Evolutionary conservation across 2,113 vertebrate species (phyloP).

Genomic region (Ictidomys tridecemlineatus): DNA sequence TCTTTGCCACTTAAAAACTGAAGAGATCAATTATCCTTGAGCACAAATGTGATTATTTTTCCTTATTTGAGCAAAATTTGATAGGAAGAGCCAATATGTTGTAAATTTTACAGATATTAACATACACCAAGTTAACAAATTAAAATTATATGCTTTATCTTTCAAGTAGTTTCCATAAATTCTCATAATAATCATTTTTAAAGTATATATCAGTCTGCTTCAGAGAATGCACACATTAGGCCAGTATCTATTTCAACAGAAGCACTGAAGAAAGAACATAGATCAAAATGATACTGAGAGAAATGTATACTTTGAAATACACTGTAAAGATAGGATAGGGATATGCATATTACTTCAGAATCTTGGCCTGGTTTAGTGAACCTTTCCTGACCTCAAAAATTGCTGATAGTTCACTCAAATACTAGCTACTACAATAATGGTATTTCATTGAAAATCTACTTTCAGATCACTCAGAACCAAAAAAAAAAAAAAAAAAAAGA

Average conservation of each 20-base stretch:
- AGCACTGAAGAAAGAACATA: background rate
- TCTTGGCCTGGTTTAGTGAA: constrained; percentile 2
- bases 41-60: constrained; percentile 3
- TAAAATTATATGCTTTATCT: background rate
- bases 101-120: background rate
- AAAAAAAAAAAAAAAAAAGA: background rate
- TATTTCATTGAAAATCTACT: constrained; percentile 44
- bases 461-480: background rate
- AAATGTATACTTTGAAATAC: constrained; percentile 18
- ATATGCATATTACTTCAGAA: background rate
- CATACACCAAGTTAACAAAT: constrained; percentile 17
- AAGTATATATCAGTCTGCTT: background rate
- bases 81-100: background rate
- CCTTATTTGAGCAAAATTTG: constrained; percentile 35
- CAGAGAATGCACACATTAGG: background rate
- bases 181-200: background rate
- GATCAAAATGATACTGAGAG: constrained; percentile 18
- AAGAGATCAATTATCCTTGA: background rate
- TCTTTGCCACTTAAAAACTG: constrained; percentile 13
- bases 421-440: background rate
- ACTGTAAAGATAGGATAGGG: background rate
- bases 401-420: background rate
- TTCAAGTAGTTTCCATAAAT: constrained; percentile 30
- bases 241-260: background rate
- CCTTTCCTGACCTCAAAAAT: background rate